Evolutionary conservation across 2,797 vertebrate genomes (phyloP).

Genomic region (Astyanax mexicanus): DNA sequence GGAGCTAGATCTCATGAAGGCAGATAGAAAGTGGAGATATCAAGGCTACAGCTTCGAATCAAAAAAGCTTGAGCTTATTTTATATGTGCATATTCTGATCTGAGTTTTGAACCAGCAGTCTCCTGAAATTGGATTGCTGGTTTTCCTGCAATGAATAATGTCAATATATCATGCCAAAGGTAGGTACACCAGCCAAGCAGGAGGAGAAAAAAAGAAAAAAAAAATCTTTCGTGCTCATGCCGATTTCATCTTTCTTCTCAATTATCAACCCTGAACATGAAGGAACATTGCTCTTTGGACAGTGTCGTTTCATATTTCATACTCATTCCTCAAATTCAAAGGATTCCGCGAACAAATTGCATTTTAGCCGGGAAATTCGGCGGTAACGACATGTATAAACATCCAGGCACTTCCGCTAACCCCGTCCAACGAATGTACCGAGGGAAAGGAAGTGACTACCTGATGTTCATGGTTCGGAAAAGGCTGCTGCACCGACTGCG

Average conservation of each 20-base stretch:
- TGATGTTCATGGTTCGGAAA: neutral
- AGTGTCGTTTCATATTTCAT: conserved; percentile 3
- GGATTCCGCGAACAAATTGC: conserved; percentile 13
- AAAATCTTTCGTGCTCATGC: conserved; percentile 25
- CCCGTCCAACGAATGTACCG: neutral
- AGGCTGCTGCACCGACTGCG: neutral
- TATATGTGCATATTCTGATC: conserved; percentile 31
- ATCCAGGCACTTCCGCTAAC: conserved; percentile 8
- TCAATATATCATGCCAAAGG: conserved; percentile 30
- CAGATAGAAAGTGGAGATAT: conserved; percentile 26
- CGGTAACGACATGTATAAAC: conserved; percentile 18
- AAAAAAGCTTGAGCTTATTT: conserved; percentile 10
- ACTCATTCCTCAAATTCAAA: conserved; percentile 18
- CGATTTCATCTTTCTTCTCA: conserved; percentile 26
- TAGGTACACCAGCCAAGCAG: conserved; percentile 23
- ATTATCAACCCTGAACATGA: conserved; percentile 27
- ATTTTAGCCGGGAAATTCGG: conserved; percentile 21
- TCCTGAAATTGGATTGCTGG: conserved; percentile 15
- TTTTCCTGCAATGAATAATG: conserved; percentile 30
- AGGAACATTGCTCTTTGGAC: neutral
- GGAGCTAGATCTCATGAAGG: conserved; percentile 21
- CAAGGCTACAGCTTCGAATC: conserved; percentile 13
- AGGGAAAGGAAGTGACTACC: neutral
- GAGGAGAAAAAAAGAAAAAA: neutral
- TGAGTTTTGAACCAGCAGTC: conserved; percentile 15